These are phyloP conservation scores for Dryocosmus kuriphilus DNA, from an alignment of 2,888 invertebrate genomes.

Conservation along the genomic window DNA sequence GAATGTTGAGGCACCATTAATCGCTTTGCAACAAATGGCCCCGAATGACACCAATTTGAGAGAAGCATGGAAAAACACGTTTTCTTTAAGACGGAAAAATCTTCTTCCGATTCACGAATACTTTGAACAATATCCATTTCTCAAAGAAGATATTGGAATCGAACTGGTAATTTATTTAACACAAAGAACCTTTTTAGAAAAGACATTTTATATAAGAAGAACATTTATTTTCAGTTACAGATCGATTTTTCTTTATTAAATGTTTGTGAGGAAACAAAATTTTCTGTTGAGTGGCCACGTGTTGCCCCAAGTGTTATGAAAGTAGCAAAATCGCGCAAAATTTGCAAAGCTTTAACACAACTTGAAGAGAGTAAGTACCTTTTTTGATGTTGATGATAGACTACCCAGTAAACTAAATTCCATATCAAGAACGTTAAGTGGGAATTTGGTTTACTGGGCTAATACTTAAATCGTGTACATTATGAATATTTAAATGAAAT, in stretches of 20 bases:
- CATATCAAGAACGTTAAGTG: too few species aligned
- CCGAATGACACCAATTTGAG: too few species aligned
- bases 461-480: not conserved
- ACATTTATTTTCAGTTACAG: slow-evolving; percentile 4
- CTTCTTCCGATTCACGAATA: too few species aligned
- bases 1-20: not conserved
- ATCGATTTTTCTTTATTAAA: slow-evolving; percentile 10
- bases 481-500: not conserved
- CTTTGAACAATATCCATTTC: too few species aligned
- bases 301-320: slow-evolving; percentile 17
- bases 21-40: slow-evolving; percentile 18
- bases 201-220: not conserved
- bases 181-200: not conserved
- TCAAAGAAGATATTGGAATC: too few species aligned
- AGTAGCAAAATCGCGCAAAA: slow-evolving; percentile 10
- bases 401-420: too few species aligned
- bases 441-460: too few species aligned
- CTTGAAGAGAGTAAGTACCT: slow-evolving; percentile 29
- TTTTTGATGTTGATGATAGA: too few species aligned
- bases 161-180: not conserved
- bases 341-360: slow-evolving; percentile 14
- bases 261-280: slow-evolving; percentile 18
- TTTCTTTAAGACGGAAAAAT: slow-evolving; percentile 13
- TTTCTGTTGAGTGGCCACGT: slow-evolving; percentile 10
- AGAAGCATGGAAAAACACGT: not conserved